phyloP scores from a whole-genome alignment of 2,113 vertebrate genomes.

The Zosterops lateralis region DNA sequence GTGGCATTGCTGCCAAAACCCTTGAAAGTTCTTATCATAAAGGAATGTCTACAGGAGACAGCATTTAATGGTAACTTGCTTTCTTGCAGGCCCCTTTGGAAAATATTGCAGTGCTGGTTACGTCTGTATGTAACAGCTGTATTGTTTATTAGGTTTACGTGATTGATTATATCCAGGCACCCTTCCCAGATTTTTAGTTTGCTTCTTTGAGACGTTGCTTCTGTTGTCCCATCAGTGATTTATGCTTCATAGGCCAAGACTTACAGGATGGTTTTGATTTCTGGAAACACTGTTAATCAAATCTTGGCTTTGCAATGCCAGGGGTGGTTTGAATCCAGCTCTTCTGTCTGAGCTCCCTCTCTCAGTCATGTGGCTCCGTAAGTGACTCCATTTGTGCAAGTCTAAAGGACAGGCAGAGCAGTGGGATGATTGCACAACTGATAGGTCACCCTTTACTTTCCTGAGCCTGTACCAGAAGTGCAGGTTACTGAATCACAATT shows the following conservation, averaged over 20 bases:
- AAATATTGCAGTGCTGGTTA: not conserved
- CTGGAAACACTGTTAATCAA: not conserved
- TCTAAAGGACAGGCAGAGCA: not conserved
- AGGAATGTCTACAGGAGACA: not conserved
- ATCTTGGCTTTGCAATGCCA: not conserved
- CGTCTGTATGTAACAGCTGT: not conserved
- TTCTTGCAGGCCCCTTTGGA: not conserved
- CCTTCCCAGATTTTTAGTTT: conserved; percentile 28
- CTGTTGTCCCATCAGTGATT: not conserved
- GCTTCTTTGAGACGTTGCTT: not conserved
- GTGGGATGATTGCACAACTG: not conserved
- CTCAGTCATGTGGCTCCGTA: not conserved
- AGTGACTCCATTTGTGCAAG: not conserved
- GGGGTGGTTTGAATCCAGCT: not conserved
- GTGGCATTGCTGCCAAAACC: not conserved
- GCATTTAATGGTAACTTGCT: not conserved
- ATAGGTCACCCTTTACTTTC: not conserved
- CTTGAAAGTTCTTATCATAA: not conserved
- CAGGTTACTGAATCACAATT: not conserved
- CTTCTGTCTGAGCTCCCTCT: not conserved
- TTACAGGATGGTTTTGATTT: conserved; percentile 35
- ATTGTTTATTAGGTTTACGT: conserved; percentile 23
- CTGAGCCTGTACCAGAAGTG: not conserved
- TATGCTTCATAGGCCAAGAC: not conserved
- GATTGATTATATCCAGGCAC: conserved; percentile 43